Conservation (phyloP, 2,797 vertebrate species). For the Ibycter americanus region DNA sequence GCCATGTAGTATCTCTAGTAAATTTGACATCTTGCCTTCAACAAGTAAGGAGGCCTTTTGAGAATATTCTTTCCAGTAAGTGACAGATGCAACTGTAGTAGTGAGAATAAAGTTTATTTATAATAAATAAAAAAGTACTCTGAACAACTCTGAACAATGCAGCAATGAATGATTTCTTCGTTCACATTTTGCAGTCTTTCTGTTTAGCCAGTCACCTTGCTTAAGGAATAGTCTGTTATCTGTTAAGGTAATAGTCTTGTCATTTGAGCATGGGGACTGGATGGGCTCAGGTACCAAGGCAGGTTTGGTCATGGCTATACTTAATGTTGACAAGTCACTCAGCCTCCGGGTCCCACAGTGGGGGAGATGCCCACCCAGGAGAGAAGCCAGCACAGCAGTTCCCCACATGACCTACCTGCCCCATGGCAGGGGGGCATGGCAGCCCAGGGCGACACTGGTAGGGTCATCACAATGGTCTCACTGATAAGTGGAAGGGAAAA, state of each 20-base stretch:
- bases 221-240: neutral
- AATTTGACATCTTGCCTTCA: neutral
- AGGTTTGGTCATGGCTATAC: neutral
- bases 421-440: fast-evolving
- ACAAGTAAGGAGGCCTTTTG: neutral
- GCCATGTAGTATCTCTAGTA: neutral
- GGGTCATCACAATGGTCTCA: neutral
- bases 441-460: neutral
- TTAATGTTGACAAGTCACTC: neutral
- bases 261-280: neutral
- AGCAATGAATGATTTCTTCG: neutral
- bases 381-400: neutral
- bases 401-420: fast-evolving
- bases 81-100: neutral
- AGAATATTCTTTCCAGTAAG: neutral
- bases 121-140: neutral
- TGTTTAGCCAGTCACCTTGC: neutral
- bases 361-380: neutral
- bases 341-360: neutral
- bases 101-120: neutral
- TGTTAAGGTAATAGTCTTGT: neutral
- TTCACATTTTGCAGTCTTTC: neutral
- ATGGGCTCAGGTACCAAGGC: neutral
- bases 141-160: neutral
- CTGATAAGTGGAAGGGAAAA: neutral